A percentile compares a stretch with the other conserved stretches of the same genome.
Evolutionary conservation across 2,113 vertebrate species (phyloP).

Genomic region (Mugil cephalus): DNA sequence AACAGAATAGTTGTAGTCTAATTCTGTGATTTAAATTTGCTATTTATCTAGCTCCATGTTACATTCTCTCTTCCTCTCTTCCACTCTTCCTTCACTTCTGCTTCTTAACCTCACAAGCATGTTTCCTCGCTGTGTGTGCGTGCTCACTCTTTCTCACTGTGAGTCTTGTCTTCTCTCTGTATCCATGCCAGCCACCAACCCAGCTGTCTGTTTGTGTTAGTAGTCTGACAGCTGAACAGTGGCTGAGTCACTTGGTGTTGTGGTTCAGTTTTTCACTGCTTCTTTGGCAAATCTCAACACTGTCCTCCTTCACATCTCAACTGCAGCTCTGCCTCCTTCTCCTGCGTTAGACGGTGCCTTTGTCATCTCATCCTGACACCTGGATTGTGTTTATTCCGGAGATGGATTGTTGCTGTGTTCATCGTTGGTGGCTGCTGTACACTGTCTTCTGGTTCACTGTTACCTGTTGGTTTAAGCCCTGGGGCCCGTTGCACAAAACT

Average conservation of each 20-base stretch:
- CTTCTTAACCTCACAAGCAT: not conserved
- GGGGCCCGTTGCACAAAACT: too few relatives aligned
- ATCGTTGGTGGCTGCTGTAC: not conserved
- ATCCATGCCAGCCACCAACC: slow-evolving; percentile 32
- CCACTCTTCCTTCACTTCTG: not conserved
- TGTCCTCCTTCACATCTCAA: slow-evolving; percentile 21
- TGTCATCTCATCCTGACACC: slow-evolving; percentile 17
- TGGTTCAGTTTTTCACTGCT: slow-evolving; percentile 31
- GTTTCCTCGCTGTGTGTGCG: slow-evolving; percentile 12
- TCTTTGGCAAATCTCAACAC: slow-evolving; percentile 22
- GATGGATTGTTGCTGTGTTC: not conserved
- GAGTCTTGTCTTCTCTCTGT: slow-evolving; percentile 13
- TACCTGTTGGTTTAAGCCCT: not conserved
- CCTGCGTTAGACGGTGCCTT: slow-evolving; percentile 11
- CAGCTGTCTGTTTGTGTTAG: slow-evolving; percentile 48
- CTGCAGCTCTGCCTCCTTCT: slow-evolving; percentile 15
- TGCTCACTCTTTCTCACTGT: not conserved
- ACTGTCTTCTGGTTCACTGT: not conserved
- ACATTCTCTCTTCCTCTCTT: not conserved
- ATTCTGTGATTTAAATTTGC: not conserved
- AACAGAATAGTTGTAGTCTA: not conserved
- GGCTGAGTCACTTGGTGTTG: slow-evolving; percentile 34
- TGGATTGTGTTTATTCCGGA: not conserved
- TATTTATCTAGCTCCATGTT: not conserved
- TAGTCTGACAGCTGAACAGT: slow-evolving; percentile 44